Percentiles rank a stretch among this genome's conserved stretches.
phyloP scores from a whole-genome alignment of 2,113 vertebrate genomes.

The Siniperca knerii region DNA sequence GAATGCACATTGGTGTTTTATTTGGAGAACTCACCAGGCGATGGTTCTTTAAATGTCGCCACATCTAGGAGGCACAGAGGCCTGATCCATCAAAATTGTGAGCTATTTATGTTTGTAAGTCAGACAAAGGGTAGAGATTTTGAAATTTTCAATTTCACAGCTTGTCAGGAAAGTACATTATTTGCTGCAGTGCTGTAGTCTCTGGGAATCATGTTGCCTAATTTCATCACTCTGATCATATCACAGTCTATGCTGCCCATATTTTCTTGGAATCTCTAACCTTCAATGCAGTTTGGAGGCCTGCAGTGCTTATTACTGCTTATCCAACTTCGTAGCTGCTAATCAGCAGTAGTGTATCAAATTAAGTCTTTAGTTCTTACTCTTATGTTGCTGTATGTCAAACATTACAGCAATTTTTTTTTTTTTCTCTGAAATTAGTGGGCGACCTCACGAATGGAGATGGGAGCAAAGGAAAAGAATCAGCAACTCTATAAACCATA shows the following conservation, averaged over 20 bases:
- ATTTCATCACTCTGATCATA: conserved; percentile 41
- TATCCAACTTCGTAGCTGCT: neutral
- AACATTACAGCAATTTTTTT: neutral
- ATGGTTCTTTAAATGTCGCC: neutral
- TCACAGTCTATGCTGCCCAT: neutral
- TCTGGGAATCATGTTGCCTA: conserved; percentile 17
- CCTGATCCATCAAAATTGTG: conserved; percentile 12
- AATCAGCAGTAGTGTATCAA: neutral
- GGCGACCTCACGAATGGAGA: conserved; percentile 55
- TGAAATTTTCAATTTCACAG: neutral
- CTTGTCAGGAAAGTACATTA: neutral
- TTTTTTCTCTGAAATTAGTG: conserved; percentile 45
- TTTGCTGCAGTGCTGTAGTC: conserved; percentile 2
- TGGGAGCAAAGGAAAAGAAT: conserved; percentile 63
- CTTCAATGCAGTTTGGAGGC: neutral
- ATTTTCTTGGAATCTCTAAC: conserved; percentile 12
- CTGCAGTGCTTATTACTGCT: neutral
- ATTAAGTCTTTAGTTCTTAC: neutral
- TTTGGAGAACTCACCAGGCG: neutral
- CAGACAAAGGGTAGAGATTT: neutral
- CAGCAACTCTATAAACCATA: conserved; percentile 53
- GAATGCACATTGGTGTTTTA: neutral
- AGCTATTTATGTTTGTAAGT: neutral
- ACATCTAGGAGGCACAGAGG: neutral
- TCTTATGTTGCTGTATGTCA: neutral